Base-by-base conservation (phyloP, 2,888 invertebrate genomes). In the Heteropelma amictum region DNA sequence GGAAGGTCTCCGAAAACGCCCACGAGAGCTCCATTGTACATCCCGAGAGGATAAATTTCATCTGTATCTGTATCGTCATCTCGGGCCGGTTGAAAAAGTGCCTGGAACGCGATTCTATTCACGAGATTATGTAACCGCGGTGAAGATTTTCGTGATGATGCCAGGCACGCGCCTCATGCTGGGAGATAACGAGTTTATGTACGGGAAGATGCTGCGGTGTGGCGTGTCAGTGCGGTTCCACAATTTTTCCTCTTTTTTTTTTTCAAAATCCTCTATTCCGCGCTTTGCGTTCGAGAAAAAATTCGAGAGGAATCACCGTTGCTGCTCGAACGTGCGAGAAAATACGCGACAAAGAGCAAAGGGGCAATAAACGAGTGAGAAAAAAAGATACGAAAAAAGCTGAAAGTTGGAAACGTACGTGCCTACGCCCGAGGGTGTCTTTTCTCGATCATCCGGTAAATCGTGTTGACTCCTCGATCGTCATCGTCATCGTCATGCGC, bases 141-240 rank as follows among this genome's bases (percentile, higher is more conserved):
- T 51, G 70, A 77, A 77, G 77, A 75, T 69, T 49, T 21, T 47
- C 76, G 69, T 74, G 80, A 79, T 80, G 84, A 86, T 82, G 80
- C 76, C 67, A 64, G 85, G 84, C 86, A 84, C 86, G 86, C 74
- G 84, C 81, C 84, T 77, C 82, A 84, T 71, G 84, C 85, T 85
- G 85, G 60, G 77, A 70, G 73, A 72, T 84, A 85, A 84, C 84
- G 82, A 19, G 19, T 19, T 7, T 10, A 3, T 10, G 45, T 10
- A 8, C 5, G 3, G 0, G 45, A 7, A 10, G 3, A 10, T 17
- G 45, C 10, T 28, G 49, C 3, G 5, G 12, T 6, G 5, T 14
- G 1, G 30, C 28, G 51, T 1, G 12, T n/a, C 4, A 38, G 14
- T 14, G 14, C 5, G 14, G 14, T 30, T 30, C 2, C 10, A 8